Percentiles rank a stretch among this genome's conserved stretches.
Conservation (phyloP, 2,888 invertebrate genomes). For the Seira musarum region DNA sequence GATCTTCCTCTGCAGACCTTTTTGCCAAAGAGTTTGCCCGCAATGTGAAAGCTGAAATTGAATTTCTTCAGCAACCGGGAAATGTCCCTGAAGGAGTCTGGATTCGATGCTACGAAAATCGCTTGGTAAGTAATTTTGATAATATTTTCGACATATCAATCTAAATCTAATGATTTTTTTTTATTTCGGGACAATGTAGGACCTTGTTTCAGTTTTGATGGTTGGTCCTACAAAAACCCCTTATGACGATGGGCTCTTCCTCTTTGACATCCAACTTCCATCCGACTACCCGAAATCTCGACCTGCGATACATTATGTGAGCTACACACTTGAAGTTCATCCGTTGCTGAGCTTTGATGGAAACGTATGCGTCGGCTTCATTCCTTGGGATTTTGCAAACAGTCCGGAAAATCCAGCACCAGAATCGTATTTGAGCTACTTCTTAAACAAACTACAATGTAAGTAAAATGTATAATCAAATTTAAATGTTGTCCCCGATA, state of each 20-base stretch:
- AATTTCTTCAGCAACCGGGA: constrained; percentile 72
- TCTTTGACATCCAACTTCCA: constrained; percentile 95
- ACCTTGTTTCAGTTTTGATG: constrained; percentile 92
- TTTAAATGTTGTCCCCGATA: too few relatives aligned
- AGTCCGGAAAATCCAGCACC: constrained; percentile 77
- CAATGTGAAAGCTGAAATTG: constrained; percentile 68
- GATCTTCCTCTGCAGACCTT: neutral
- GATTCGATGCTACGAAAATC: constrained; percentile 89
- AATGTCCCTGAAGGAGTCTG: constrained; percentile 91
- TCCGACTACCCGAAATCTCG: constrained; percentile 91
- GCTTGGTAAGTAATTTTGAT: constrained; percentile 77
- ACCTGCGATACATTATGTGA: constrained; percentile 92
- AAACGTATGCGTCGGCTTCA: constrained; percentile 89
- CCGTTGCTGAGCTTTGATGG: constrained; percentile 97
- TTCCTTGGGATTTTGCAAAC: constrained; percentile 91
- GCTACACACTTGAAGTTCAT: constrained; percentile 92
- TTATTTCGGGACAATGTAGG: constrained; percentile 72
- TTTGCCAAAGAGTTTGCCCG: constrained; percentile 35
- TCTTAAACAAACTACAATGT: constrained; percentile 93
- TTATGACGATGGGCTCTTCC: constrained; percentile 94
- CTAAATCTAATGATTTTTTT: neutral
- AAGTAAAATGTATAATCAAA: too few relatives aligned
- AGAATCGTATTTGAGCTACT: constrained; percentile 79
- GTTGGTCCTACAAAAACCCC: constrained; percentile 93
- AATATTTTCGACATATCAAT: neutral